Conservation (phyloP, 2,888 invertebrate species). For the Pinctada fucata region DNA sequence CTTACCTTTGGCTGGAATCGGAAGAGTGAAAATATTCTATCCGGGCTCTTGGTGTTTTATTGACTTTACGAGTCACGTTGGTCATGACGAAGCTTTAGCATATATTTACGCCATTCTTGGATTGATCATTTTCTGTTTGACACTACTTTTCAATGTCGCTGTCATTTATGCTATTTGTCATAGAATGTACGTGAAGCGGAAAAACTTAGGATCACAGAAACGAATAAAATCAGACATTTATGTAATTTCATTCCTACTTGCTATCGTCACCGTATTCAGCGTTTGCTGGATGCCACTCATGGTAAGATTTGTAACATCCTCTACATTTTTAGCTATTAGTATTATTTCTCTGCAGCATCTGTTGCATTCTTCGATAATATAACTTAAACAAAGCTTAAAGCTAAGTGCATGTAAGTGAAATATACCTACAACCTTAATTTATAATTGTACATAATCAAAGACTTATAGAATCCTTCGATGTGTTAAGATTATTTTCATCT, state of each 20-base stretch:
- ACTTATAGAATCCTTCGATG: too few species aligned
- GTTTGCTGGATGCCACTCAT: conserved; percentile 18
- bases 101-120: conserved; percentile 15
- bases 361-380: too few species aligned
- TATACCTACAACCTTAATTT: too few species aligned
- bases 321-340: too few species aligned
- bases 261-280: conserved; percentile 1
- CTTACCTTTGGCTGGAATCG: conserved; percentile 9
- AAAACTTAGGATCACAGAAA: background rate
- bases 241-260: conserved; percentile 1
- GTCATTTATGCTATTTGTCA: background rate
- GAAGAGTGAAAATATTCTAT: conserved; percentile 10
- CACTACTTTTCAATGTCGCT: background rate
- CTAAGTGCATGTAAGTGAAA: too few species aligned
- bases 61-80: conserved; percentile 4
- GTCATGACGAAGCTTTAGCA: background rate
- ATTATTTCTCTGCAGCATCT: too few species aligned
- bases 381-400: too few species aligned
- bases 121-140: background rate
- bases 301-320: background rate
- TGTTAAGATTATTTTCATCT: too few species aligned
- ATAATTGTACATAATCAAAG: too few species aligned
- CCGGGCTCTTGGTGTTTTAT: conserved; percentile 24
- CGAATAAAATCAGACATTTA: background rate
- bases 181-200: background rate